Percentiles rank a stretch among this genome's conserved stretches.
Evolutionary conservation across 2,888 invertebrate species (phyloP).

Genomic region (Drosophila infuscata): DNA sequence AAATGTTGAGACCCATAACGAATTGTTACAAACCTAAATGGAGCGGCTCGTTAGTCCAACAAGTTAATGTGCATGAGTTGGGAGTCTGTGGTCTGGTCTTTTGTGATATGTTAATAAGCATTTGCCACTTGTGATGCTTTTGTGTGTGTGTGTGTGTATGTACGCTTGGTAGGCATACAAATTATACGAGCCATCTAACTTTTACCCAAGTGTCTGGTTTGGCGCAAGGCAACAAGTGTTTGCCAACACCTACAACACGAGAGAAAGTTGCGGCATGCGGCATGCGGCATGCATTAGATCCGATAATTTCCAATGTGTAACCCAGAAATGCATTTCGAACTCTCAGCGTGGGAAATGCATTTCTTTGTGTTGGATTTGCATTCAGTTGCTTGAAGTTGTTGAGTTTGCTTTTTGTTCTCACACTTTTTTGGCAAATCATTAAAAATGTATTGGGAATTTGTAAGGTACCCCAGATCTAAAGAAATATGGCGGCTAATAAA

Average conservation of each 20-base stretch:
- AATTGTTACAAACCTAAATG: conserved; percentile 82
- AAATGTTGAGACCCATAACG: conserved; percentile 69
- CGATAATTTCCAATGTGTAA: conserved; percentile 51
- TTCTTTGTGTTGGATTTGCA: conserved; percentile 7
- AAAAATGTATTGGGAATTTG: conserved; percentile 43
- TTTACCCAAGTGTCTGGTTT: conserved; percentile 45
- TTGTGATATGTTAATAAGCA: conserved; percentile 79
- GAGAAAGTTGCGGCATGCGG: conserved; percentile 66
- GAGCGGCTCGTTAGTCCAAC: conserved; percentile 78
- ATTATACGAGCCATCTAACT: conserved; percentile 59
- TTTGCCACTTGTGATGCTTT: conserved; percentile 69
- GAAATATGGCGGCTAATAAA: conserved; percentile 54
- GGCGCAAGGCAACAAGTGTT: conserved; percentile 71
- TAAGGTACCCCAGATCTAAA: background rate
- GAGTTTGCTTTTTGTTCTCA: conserved; percentile 24
- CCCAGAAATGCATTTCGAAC: conserved; percentile 48
- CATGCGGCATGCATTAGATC: conserved; percentile 50
- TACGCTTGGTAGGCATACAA: conserved; percentile 49
- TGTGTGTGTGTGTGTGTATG: background rate
- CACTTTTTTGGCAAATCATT: conserved; percentile 48
- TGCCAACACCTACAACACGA: conserved; percentile 73
- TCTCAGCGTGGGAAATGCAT: conserved; percentile 69
- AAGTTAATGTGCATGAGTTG: conserved; percentile 72
- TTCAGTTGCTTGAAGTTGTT: conserved; percentile 5
- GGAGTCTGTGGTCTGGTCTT: conserved; percentile 33